Evolutionary conservation across 2,888 invertebrate species (phyloP).

Genomic region (Leucoma salicis): DNA sequence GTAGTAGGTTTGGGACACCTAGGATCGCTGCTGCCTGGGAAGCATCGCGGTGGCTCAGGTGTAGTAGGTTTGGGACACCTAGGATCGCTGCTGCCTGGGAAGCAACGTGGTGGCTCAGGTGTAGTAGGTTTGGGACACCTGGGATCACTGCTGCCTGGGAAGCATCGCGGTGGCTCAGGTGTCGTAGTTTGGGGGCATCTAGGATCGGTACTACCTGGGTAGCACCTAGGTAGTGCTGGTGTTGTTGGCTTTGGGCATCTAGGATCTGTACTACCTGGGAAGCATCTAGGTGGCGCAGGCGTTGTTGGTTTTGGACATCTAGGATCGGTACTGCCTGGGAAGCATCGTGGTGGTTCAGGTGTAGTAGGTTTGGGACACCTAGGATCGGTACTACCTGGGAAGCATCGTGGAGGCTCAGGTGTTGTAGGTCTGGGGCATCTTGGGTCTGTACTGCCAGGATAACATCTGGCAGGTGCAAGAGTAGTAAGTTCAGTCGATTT

Average conservation of each 20-base stretch:
- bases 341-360: constrained; percentile 40
- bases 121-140: constrained; percentile 48
- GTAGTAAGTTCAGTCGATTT: constrained; percentile 36
- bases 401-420: constrained; percentile 46
- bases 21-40: constrained; percentile 41
- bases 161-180: constrained; percentile 41
- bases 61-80: constrained; percentile 37
- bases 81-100: constrained; percentile 44
- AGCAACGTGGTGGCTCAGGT: constrained; percentile 35
- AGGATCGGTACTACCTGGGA: constrained; percentile 47
- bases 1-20: constrained; percentile 35
- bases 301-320: constrained; percentile 37
- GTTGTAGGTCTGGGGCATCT: constrained; percentile 49
- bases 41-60: constrained; percentile 44
- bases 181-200: constrained; percentile 42
- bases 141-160: constrained; percentile 42
- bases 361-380: constrained; percentile 49
- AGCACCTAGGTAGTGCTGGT: constrained; percentile 36
- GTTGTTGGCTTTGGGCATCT: constrained; percentile 22
- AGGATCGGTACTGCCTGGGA: constrained; percentile 48
- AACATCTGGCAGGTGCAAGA: constrained; percentile 38
- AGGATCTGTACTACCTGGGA: constrained; percentile 44
- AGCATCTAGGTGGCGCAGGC: constrained; percentile 15
- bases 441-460: constrained; percentile 47
- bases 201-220: constrained; percentile 25